These are phyloP conservation scores for Plebejus melissa DNA, from an alignment of 2,888 invertebrate genomes.

Conservation along the genomic window DNA sequence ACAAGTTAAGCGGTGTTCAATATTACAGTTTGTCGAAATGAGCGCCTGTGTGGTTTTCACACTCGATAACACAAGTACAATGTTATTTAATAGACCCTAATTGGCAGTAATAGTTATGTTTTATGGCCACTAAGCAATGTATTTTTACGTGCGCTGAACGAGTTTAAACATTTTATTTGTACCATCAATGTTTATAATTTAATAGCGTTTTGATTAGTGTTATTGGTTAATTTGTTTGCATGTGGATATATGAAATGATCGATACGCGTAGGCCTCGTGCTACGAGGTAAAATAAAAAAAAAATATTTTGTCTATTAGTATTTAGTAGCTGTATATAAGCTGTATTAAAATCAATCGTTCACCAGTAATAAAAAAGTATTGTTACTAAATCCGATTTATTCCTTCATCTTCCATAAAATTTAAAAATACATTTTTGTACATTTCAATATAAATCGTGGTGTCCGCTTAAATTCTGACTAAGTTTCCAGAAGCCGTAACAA, in stretches of 20 bases:
- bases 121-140: conserved; percentile 27
- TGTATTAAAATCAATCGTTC: background rate
- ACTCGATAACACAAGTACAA: conserved; percentile 9
- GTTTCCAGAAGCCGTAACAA: conserved; percentile 7
- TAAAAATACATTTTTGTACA: background rate
- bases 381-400: background rate
- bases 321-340: background rate
- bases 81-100: conserved; percentile 25
- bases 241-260: background rate
- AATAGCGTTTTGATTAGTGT: background rate
- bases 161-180: background rate
- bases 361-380: background rate
- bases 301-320: background rate
- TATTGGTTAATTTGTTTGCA: background rate
- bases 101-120: conserved; percentile 34
- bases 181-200: background rate
- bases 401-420: background rate
- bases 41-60: conserved; percentile 16
- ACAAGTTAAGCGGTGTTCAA: background rate
- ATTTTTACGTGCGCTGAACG: background rate
- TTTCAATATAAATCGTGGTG: background rate
- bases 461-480: background rate
- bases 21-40: conserved; percentile 8
- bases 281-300: background rate
- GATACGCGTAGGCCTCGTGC: background rate